Conservation (phyloP, 2,113 vertebrate species). For the Syngnathus floridae region DNA sequence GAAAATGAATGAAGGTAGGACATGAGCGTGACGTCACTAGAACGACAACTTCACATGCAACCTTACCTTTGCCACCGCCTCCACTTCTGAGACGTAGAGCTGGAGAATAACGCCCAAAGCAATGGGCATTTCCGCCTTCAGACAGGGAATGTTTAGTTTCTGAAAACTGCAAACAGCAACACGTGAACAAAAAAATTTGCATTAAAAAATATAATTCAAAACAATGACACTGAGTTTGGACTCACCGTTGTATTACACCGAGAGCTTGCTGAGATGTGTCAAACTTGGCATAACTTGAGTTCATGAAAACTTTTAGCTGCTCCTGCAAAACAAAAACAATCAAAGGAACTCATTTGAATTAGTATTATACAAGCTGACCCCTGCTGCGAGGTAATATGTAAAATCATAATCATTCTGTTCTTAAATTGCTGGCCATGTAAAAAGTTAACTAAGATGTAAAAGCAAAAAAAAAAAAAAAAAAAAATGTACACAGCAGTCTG, state of each 20-base stretch:
- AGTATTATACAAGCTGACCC: no score
- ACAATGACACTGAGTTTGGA: background rate
- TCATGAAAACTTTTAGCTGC: conserved; percentile 77
- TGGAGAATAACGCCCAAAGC: conserved; percentile 69
- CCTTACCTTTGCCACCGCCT: conserved; percentile 69
- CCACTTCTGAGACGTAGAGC: conserved; percentile 71
- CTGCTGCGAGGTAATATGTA: no score
- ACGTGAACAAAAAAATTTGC: background rate
- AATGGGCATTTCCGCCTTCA: conserved; percentile 62
- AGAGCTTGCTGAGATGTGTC: conserved; percentile 73
- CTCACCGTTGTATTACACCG: conserved; percentile 73
- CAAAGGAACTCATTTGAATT: background rate
- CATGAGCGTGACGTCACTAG: background rate
- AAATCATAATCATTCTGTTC: no score
- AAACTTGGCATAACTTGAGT: conserved; percentile 71
- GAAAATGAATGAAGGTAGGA: background rate
- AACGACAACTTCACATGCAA: background rate
- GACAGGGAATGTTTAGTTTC: conserved; percentile 75
- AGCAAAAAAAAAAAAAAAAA: no score
- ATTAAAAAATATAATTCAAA: background rate
- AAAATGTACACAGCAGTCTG: no score
- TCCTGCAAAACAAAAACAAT: conserved; percentile 56
- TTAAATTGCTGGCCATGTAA: no score
- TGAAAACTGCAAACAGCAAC: conserved; percentile 70
- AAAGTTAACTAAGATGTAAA: no score